Conservation (phyloP, 2,113 vertebrate genomes). For the rat (Rattus norvegicus) region GRCr8 NC_086023.1:60696501-60697000, state of each 20-base stretch:
- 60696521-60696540: neutral
- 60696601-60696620: neutral
- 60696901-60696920: neutral
- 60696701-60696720: constrained; percentile 24
- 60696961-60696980: neutral
- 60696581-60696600: neutral
- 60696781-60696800: neutral
- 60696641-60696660: neutral
- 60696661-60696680: neutral
- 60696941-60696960: neutral
- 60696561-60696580: neutral
- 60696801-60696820: neutral
- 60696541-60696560: neutral
- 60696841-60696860: neutral
- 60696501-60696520: neutral
- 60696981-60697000: neutral
- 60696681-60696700: neutral
- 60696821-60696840: neutral
- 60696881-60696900: neutral
- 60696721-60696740: neutral
- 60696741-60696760: neutral
- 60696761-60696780: neutral
- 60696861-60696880: constrained; percentile 14
- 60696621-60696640: neutral
- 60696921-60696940: neutral